Conservation (phyloP, 2,797 vertebrate species). For the Onychomys torridus region DNA sequence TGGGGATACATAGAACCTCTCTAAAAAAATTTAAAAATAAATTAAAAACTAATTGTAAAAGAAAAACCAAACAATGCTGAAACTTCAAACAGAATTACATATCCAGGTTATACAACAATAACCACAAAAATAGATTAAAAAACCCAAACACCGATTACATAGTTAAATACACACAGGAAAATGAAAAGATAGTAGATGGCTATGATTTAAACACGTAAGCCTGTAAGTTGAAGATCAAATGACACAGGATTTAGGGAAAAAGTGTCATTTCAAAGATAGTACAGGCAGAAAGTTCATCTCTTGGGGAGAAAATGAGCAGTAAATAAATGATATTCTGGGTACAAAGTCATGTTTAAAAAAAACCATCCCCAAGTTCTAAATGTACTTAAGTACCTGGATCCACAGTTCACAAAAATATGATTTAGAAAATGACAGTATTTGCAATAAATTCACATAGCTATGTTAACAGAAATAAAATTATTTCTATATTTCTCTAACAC, state of each 20-base stretch:
- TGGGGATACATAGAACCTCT: background rate
- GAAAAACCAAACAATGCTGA: background rate
- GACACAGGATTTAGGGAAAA: slow-evolving; percentile 1
- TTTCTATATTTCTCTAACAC: slow-evolving; percentile 22
- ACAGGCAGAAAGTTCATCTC: slow-evolving; percentile 23
- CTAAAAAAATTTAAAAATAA: background rate
- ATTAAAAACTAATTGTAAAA: background rate
- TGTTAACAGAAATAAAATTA: slow-evolving; percentile 17
- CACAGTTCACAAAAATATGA: slow-evolving; percentile 54
- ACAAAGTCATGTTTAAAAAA: slow-evolving; percentile 52
- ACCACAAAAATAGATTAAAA: slow-evolving; percentile 37
- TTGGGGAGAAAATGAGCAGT: background rate
- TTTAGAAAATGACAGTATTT: slow-evolving; percentile 32
- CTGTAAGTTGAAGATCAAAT: slow-evolving; percentile 47
- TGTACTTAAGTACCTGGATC: slow-evolving; percentile 25
- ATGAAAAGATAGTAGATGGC: background rate
- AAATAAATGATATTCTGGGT: slow-evolving; percentile 35
- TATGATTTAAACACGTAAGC: slow-evolving; percentile 53
- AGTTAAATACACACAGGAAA: slow-evolving; percentile 25
- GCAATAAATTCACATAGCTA: slow-evolving; percentile 20
- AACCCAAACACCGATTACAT: background rate
- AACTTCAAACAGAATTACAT: slow-evolving; percentile 23
- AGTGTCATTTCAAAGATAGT: background rate
- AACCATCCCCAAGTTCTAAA: slow-evolving; percentile 57
- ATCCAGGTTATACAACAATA: slow-evolving; percentile 46